Evolutionary conservation across 1,140 invertebrate species (phyloP).

Genomic region (Dendroctonus valens): DNA sequence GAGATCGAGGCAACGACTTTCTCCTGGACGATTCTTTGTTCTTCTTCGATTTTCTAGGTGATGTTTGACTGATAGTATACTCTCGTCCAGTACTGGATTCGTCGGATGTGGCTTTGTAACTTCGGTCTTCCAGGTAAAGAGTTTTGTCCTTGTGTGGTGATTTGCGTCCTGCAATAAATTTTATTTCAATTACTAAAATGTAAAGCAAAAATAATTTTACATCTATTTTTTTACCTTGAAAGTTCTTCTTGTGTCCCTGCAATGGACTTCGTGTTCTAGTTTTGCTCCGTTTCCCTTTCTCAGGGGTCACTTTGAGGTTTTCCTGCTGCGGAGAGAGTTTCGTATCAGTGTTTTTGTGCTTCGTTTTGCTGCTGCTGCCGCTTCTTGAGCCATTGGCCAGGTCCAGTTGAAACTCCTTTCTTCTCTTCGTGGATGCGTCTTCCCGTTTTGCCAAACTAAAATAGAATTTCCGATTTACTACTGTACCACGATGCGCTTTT

Average conservation of each 20-base stretch:
- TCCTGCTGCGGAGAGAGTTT: constrained; percentile 50
- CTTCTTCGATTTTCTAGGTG: constrained; percentile 58
- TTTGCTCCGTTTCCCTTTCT: constrained; percentile 53
- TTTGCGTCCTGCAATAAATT: constrained; percentile 12
- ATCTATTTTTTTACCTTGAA: constrained; percentile 37
- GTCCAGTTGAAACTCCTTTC: constrained; percentile 60
- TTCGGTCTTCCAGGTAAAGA: constrained; percentile 3
- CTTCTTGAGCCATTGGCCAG: constrained; percentile 53
- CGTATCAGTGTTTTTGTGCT: constrained; percentile 50
- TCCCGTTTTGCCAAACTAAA: constrained; percentile 47
- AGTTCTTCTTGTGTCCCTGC: constrained; percentile 48
- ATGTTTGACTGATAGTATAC: constrained; percentile 46
- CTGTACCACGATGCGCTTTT: neutral
- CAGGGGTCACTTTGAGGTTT: constrained; percentile 37
- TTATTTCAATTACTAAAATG: neutral
- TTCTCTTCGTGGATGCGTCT: constrained; percentile 56
- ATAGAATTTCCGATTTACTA: neutral
- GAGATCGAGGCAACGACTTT: constrained; percentile 56
- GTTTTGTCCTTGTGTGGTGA: constrained; percentile 27
- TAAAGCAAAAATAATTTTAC: neutral
- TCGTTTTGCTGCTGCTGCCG: constrained; percentile 50
- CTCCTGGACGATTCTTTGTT: constrained; percentile 64
- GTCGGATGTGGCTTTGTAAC: constrained; percentile 54
- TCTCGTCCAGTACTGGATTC: constrained; percentile 61
- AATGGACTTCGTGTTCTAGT: constrained; percentile 58